A percentile compares a stretch with the other conserved stretches of the same genome.
These are phyloP conservation scores for Eumaeus atala DNA, from an alignment of 1,140 invertebrate genomes.

Conservation along the genomic window DNA sequence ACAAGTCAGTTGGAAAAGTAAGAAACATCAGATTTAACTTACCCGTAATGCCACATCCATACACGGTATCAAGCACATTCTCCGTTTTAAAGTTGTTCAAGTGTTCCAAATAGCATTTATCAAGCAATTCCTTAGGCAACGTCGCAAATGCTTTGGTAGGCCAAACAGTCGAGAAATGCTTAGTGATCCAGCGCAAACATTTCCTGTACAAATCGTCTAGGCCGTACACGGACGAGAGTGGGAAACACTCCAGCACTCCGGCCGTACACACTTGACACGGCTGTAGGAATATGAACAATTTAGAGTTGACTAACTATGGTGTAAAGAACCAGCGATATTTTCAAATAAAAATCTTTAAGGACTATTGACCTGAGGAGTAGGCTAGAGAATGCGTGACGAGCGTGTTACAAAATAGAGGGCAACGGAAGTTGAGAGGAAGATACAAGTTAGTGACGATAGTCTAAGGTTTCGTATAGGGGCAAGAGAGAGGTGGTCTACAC, in stretches of 20 bases:
- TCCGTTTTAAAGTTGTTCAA: conserved; percentile 78
- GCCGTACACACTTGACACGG: conserved; percentile 85
- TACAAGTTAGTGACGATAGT: no score
- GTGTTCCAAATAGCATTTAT: conserved; percentile 88
- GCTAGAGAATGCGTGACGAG: no score
- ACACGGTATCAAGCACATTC: conserved; percentile 65
- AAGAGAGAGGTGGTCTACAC: no score
- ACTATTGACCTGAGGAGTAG: no score
- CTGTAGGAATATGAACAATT: conserved; percentile 61
- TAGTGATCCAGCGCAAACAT: conserved; percentile 89
- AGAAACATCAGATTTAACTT: conserved; percentile 18
- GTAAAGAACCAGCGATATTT: no score
- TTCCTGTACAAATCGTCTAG: conserved; percentile 91
- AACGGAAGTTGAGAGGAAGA: no score
- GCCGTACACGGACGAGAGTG: conserved; percentile 86
- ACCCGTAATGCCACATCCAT: conserved; percentile 53
- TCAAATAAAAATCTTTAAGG: no score
- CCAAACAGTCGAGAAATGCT: conserved; percentile 90
- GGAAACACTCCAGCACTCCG: conserved; percentile 88
- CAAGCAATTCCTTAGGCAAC: conserved; percentile 85
- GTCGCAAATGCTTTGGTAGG: conserved; percentile 88
- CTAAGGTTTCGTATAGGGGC: no score
- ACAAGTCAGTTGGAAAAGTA: no score
- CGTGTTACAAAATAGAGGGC: no score
- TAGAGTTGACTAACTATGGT: no score